These are phyloP conservation scores for Fregetta grallaria DNA, from an alignment of 2,113 vertebrate species.

Conservation along the genomic window DNA sequence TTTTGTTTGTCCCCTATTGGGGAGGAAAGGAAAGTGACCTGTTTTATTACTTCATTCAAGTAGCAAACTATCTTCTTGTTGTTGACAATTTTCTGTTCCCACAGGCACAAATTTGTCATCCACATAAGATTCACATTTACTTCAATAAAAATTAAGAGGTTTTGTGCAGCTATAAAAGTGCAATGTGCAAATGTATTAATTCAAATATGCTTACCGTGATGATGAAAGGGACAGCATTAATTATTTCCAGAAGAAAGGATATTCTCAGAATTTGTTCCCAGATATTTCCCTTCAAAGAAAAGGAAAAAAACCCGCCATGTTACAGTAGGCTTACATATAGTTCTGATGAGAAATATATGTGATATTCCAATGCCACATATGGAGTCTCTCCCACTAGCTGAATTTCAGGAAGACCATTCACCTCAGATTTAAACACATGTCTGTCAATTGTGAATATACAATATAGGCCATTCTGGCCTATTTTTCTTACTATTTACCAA, in stretches of 20 bases:
- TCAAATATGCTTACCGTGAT: slow-evolving; percentile 76
- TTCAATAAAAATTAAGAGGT: not conserved
- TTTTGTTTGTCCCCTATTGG: not conserved
- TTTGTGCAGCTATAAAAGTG: not conserved
- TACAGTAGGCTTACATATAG: not conserved
- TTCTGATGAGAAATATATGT: not conserved
- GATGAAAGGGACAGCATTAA: slow-evolving; percentile 86
- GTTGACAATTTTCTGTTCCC: not conserved
- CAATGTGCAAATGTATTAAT: not conserved
- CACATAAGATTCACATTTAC: not conserved
- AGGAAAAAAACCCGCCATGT: not conserved
- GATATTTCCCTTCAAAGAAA: slow-evolving; percentile 81
- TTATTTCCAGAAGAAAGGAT: slow-evolving; percentile 85
- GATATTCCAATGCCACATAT: not conserved
- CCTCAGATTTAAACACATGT: not conserved
- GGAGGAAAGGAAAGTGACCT: not conserved
- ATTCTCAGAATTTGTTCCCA: slow-evolving; percentile 85
- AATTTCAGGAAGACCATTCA: not conserved
- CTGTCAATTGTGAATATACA: not conserved
- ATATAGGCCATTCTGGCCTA: not conserved
- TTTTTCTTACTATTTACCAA: not conserved
- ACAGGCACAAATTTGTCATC: not conserved
- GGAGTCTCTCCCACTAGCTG: not conserved
- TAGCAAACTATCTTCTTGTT: not conserved
- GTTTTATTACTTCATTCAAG: not conserved